Evolutionary conservation across 2,888 invertebrate species (phyloP).

Genomic region (Phrixothrix hirtus): DNA sequence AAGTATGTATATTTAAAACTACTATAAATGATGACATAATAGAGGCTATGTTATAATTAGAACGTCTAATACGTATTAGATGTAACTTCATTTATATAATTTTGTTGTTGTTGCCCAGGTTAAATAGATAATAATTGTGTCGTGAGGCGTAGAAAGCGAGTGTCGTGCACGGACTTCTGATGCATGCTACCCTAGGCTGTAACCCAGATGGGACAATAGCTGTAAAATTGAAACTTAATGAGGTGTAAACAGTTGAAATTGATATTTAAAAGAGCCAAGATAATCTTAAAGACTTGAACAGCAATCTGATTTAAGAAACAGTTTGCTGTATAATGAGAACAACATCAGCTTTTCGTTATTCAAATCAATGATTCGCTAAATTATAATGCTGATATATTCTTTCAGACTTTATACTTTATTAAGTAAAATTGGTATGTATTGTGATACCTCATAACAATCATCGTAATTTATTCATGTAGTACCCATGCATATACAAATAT

Average conservation of each 20-base stretch:
- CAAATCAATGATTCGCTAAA: slow-evolving; percentile 56
- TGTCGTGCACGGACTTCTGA: slow-evolving; percentile 52
- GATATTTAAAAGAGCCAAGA: slow-evolving; percentile 59
- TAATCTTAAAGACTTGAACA: slow-evolving; percentile 55
- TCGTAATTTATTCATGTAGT: too few species aligned
- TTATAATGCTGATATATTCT: slow-evolving; percentile 49
- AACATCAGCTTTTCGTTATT: slow-evolving; percentile 48
- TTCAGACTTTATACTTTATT: too few species aligned
- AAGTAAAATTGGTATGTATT: too few species aligned
- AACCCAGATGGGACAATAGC: slow-evolving; percentile 59
- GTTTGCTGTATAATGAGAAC: slow-evolving; percentile 54
- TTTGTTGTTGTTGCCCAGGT: slow-evolving; percentile 25
- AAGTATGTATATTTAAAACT: too few species aligned
- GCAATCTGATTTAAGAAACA: slow-evolving; percentile 57
- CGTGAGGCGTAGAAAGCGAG: slow-evolving; percentile 40
- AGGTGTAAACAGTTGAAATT: slow-evolving; percentile 59
- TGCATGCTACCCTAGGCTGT: slow-evolving; percentile 54
- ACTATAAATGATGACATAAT: too few species aligned
- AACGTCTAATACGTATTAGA: slow-evolving; percentile 23
- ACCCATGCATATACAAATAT: too few species aligned
- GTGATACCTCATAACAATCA: too few species aligned
- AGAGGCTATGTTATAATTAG: too few species aligned
- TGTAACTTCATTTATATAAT: slow-evolving; percentile 21
- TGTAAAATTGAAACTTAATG: slow-evolving; percentile 60
- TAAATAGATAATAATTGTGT: slow-evolving; percentile 29